These are phyloP conservation scores for Balanococcus diminutus DNA, from an alignment of 2,888 invertebrate genomes.

Conservation along the genomic window DNA sequence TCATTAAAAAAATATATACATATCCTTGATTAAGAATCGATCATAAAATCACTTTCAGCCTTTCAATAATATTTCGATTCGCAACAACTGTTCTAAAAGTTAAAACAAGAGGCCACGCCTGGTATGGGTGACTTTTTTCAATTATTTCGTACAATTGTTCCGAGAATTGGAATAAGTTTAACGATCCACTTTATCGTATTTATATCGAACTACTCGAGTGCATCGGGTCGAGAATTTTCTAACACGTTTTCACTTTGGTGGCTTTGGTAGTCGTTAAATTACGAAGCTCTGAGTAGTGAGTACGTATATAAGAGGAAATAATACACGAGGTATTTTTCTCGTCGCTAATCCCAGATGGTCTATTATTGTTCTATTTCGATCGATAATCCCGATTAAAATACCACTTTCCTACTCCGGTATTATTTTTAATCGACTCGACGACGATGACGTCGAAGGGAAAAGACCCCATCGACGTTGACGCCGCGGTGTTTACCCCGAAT, in stretches of 20 bases:
- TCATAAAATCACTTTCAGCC: too few relatives aligned
- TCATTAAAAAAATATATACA: too few relatives aligned
- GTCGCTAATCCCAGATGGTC: not conserved
- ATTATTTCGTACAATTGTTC: not conserved
- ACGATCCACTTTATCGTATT: not conserved
- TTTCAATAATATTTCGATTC: too few relatives aligned
- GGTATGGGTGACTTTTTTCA: not conserved
- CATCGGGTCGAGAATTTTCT: not conserved
- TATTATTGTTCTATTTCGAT: not conserved
- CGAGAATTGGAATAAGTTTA: conserved; percentile 12
- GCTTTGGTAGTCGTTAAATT: not conserved
- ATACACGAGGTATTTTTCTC: not conserved
- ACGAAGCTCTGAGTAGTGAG: not conserved
- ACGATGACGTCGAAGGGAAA: not conserved
- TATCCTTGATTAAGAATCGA: too few relatives aligned
- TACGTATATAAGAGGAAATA: not conserved
- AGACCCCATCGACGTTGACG: not conserved
- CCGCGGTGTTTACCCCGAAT: not conserved
- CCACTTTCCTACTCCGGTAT: not conserved
- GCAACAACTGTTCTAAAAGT: too few relatives aligned
- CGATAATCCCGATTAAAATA: too few relatives aligned
- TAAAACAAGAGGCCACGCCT: not conserved
- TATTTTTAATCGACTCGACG: not conserved
- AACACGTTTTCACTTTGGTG: not conserved
- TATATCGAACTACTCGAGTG: not conserved